phyloP scores from a whole-genome alignment of 2,113 vertebrate species.

The Bubo blakistoni region DNA sequence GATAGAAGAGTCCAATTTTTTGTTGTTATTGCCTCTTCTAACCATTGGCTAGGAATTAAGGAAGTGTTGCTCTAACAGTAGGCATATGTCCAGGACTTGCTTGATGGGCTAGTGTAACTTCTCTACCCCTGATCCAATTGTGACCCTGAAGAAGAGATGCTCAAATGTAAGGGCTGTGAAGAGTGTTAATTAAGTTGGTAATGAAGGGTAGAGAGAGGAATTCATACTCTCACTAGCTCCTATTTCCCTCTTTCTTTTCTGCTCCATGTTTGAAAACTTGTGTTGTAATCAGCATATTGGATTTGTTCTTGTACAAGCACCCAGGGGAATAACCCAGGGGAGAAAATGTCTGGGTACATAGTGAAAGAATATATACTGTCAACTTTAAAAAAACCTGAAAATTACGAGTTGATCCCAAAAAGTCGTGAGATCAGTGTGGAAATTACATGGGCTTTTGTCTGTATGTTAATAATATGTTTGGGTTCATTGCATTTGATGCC shows the following conservation, averaged over 20 bases:
- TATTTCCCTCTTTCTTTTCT: neutral
- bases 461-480: neutral
- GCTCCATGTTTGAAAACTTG: neutral
- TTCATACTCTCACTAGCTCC: neutral
- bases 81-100: accelerated
- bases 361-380: neutral
- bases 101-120: neutral
- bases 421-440: neutral
- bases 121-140: neutral
- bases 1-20: neutral
- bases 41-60: neutral
- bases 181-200: neutral
- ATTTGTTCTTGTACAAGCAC: neutral
- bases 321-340: neutral
- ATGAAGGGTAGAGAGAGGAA: neutral
- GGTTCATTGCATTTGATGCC: neutral
- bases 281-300: neutral
- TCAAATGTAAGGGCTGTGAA: neutral
- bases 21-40: neutral
- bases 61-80: neutral
- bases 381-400: neutral
- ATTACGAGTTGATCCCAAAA: neutral
- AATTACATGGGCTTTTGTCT: constrained; percentile 12
- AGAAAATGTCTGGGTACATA: neutral
- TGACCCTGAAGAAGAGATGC: neutral